Percentiles rank a stretch among this genome's conserved stretches.
Evolutionary conservation across 2,888 invertebrate species (phyloP).

Genomic region (Endotricha flammealis): DNA sequence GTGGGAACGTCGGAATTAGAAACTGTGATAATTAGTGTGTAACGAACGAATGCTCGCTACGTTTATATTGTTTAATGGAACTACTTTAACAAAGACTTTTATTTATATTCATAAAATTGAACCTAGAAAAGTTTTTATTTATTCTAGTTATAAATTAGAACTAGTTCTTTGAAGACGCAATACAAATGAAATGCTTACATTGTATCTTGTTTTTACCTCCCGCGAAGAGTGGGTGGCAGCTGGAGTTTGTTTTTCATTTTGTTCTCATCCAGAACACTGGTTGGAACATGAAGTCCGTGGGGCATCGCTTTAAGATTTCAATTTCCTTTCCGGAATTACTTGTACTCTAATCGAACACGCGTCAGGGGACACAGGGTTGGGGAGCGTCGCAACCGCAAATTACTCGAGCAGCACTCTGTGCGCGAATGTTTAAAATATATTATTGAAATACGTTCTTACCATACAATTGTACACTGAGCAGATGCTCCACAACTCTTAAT

Average conservation of each 20-base stretch:
- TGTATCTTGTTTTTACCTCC: slow-evolving; percentile 17
- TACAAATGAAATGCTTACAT: slow-evolving; percentile 1
- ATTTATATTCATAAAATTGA: too few species aligned
- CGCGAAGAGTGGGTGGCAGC: slow-evolving; percentile 20
- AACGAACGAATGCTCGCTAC: slow-evolving; percentile 13
- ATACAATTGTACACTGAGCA: slow-evolving; percentile 32
- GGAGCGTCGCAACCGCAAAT: slow-evolving; percentile 64
- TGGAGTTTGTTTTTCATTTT: slow-evolving; percentile 61
- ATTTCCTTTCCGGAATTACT: slow-evolving; percentile 78
- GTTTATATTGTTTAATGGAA: too few species aligned
- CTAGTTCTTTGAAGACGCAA: not conserved
- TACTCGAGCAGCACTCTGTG: slow-evolving; percentile 64
- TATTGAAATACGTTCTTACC: slow-evolving; percentile 55
- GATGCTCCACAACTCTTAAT: slow-evolving; percentile 52
- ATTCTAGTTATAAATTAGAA: not conserved
- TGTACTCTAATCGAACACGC: slow-evolving; percentile 76
- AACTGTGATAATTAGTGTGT: slow-evolving; percentile 31
- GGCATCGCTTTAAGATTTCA: slow-evolving; percentile 77
- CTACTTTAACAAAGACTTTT: too few species aligned
- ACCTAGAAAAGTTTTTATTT: too few species aligned
- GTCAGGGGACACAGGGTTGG: slow-evolving; percentile 55
- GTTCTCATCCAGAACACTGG: slow-evolving; percentile 45
- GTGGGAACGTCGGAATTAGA: slow-evolving; percentile 39
- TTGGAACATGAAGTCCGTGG: slow-evolving; percentile 65
- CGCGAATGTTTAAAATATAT: slow-evolving; percentile 72